These are phyloP conservation scores for Craterocephalus amniculus DNA, from an alignment of 2,797 vertebrate genomes.

Conservation along the genomic window DNA sequence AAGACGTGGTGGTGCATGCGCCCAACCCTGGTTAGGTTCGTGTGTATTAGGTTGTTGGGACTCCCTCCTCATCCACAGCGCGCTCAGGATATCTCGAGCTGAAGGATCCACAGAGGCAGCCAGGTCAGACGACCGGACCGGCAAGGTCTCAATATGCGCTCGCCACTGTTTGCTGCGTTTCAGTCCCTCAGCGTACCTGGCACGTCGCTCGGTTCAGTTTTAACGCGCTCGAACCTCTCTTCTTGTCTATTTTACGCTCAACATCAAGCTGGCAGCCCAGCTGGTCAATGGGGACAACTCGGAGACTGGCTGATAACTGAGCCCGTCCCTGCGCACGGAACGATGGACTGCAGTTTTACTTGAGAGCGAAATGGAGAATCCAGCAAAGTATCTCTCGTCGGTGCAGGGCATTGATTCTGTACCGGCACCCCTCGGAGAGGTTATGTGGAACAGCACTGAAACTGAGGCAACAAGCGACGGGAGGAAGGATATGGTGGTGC, in stretches of 20 bases:
- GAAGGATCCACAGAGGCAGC: conserved; percentile 52
- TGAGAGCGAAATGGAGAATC: conserved; percentile 78
- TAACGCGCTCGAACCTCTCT: conserved; percentile 27
- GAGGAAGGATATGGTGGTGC: conserved; percentile 69
- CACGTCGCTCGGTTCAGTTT: conserved; percentile 46
- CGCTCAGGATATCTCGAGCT: conserved; percentile 52
- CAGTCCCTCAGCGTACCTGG: conserved; percentile 55
- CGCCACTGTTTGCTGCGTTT: conserved; percentile 46
- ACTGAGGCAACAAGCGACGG: conserved; percentile 64
- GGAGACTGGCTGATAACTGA: conserved; percentile 56
- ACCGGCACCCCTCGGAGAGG: conserved; percentile 69
- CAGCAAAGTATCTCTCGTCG: conserved; percentile 78
- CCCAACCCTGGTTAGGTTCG: conserved; percentile 31
- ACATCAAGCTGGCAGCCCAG: conserved; percentile 38
- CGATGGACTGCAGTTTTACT: conserved; percentile 65
- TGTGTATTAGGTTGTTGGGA: conserved; percentile 42
- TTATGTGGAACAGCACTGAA: conserved; percentile 81
- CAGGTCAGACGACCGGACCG: conserved; percentile 57
- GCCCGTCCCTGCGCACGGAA: conserved; percentile 46
- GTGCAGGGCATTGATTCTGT: conserved; percentile 68
- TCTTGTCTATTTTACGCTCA: conserved; percentile 47
- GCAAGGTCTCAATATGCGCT: conserved; percentile 69
- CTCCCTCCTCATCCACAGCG: conserved; percentile 50
- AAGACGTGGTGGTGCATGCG: conserved; percentile 53
- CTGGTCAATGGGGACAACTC: conserved; percentile 45